Evolutionary conservation across 2,113 vertebrate genomes (phyloP).

Genomic region (Empidonax traillii): DNA sequence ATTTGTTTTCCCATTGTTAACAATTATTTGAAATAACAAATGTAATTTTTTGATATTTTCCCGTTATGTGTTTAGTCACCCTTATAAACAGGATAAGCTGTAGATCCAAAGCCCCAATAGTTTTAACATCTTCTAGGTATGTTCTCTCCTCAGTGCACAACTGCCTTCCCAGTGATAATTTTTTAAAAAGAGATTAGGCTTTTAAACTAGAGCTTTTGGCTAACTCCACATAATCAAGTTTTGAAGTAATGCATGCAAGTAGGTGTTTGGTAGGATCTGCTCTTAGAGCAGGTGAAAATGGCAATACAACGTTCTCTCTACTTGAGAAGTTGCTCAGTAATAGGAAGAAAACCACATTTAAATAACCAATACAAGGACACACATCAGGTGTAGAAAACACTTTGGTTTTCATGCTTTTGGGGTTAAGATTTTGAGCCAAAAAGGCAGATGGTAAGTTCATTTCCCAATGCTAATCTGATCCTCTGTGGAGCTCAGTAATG

Average conservation of each 20-base stretch:
- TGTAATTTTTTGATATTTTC: background rate
- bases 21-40: background rate
- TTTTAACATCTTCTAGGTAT: background rate
- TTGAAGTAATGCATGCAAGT: background rate
- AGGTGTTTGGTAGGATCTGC: background rate
- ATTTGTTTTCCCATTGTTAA: background rate
- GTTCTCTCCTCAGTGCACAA: background rate
- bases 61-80: background rate
- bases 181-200: background rate
- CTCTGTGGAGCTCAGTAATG: background rate
- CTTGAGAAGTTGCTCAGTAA: background rate
- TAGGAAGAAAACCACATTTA: background rate
- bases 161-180: background rate
- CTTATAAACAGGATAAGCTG: background rate
- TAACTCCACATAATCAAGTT: background rate
- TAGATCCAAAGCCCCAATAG: background rate
- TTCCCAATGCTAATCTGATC: background rate
- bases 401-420: background rate
- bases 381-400: background rate
- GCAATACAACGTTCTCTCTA: background rate
- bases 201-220: background rate
- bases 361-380: background rate
- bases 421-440: background rate
- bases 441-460: slow-evolving; percentile 30
- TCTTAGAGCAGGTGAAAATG: background rate